Percentiles rank a stretch among this genome's conserved stretches.
Conservation (phyloP, 1,140 invertebrate genomes). For the Papilio polyxenes region DNA sequence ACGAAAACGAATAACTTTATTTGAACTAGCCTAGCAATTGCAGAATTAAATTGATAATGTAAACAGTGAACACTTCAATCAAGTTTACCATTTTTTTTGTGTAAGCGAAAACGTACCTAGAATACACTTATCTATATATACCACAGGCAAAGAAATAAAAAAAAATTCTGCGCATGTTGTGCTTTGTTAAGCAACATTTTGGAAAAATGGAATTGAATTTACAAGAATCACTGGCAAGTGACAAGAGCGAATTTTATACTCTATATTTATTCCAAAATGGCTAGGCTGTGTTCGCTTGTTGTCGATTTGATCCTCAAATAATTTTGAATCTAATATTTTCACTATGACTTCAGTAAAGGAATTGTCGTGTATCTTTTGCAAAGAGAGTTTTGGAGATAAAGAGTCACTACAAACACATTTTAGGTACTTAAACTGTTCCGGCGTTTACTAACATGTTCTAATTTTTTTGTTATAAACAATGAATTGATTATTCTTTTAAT, state of each 20-base stretch:
- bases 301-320: constrained; percentile 37
- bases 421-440: constrained; percentile 56
- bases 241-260: background rate
- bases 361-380: constrained; percentile 75
- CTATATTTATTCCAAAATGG: constrained; percentile 49
- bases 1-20: background rate
- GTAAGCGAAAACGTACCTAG: too few species aligned
- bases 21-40: background rate
- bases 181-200: background rate
- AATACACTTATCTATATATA: too few species aligned
- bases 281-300: constrained; percentile 46
- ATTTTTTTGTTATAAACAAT: constrained; percentile 13
- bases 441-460: constrained; percentile 10
- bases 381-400: constrained; percentile 68
- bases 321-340: constrained; percentile 34
- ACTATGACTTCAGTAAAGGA: constrained; percentile 61
- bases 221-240: too few species aligned
- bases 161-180: too few species aligned
- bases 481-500: constrained; percentile 33
- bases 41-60: background rate
- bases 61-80: background rate
- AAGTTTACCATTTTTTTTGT: background rate
- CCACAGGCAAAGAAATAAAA: too few species aligned
- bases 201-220: constrained; percentile 1
- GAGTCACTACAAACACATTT: constrained; percentile 75